Conservation (phyloP, 2,888 invertebrate genomes). For the Amiota communis region DNA sequence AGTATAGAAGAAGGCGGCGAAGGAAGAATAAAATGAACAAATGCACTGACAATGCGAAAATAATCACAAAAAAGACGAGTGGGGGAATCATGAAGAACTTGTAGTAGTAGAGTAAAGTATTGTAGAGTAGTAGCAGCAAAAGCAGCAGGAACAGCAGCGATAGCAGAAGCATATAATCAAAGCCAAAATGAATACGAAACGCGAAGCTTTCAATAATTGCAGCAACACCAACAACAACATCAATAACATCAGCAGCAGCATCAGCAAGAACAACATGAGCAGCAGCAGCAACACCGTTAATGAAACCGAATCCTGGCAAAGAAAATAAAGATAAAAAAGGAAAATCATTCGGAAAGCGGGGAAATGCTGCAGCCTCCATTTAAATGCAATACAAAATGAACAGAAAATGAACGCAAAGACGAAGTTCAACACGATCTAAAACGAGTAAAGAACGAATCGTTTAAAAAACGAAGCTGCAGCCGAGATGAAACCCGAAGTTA, state of each 20-base stretch:
- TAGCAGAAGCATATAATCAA: constrained; percentile 19
- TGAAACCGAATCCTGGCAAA: constrained; percentile 36
- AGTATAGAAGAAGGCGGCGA: not conserved
- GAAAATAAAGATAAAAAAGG: constrained; percentile 2
- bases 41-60: constrained; percentile 57
- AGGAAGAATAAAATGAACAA: constrained; percentile 20
- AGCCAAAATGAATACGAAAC: constrained; percentile 10
- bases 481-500: too few species aligned
- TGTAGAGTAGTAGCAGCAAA: constrained; percentile 15
- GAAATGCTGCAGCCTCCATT: constrained; percentile 18
- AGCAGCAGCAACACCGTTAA: constrained; percentile 34
- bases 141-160: constrained; percentile 34
- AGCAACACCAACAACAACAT: constrained; percentile 11
- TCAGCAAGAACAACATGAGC: not conserved
- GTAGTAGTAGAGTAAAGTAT: not conserved
- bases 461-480: not conserved
- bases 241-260: constrained; percentile 1
- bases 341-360: not conserved
- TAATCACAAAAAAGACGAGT: constrained; percentile 39
- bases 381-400: constrained; percentile 23
- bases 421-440: constrained; percentile 26
- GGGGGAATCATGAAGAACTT: constrained; percentile 21
- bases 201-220: constrained; percentile 25
- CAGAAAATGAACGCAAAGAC: constrained; percentile 34
- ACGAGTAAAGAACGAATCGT: constrained; percentile 43